Percentiles rank a stretch among this genome's conserved stretches.
Evolutionary conservation across 2,113 vertebrate species (phyloP).

Genomic region (Ranitomeya imitator): DNA sequence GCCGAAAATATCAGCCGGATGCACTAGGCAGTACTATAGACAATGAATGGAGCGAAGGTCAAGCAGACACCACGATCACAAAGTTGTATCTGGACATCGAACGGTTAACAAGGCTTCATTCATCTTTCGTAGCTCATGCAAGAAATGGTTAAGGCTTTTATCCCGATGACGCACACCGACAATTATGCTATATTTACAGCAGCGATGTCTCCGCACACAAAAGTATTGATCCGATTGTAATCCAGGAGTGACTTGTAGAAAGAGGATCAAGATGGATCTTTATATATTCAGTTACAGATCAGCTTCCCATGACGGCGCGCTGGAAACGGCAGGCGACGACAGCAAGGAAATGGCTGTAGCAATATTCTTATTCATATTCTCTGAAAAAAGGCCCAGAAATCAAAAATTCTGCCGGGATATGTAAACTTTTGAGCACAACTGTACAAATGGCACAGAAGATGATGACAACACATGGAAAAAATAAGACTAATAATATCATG

Average conservation of each 20-base stretch:
- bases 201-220: not conserved
- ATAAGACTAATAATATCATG: not conserved
- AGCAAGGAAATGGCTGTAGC: not conserved
- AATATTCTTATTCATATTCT: not conserved
- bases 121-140: not conserved
- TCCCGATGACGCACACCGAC: not conserved
- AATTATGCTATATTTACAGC: not conserved
- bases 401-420: too few species aligned
- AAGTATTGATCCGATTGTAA: conserved; percentile 26
- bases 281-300: not conserved
- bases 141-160: conserved; percentile 14
- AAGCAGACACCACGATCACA: too few species aligned
- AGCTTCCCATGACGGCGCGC: not conserved
- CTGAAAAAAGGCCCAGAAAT: too few species aligned
- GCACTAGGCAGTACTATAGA: too few species aligned
- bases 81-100: not conserved
- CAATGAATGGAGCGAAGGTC: too few species aligned
- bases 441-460: not conserved
- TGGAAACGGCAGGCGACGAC: not conserved
- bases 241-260: not conserved
- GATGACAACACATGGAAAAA: not conserved
- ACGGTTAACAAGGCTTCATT: not conserved
- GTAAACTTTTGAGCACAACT: too few species aligned
- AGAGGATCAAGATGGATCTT: not conserved
- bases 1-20: too few species aligned